phyloP scores from a whole-genome alignment of 2,113 vertebrate genomes.

The Neotoma lepida region DNA sequence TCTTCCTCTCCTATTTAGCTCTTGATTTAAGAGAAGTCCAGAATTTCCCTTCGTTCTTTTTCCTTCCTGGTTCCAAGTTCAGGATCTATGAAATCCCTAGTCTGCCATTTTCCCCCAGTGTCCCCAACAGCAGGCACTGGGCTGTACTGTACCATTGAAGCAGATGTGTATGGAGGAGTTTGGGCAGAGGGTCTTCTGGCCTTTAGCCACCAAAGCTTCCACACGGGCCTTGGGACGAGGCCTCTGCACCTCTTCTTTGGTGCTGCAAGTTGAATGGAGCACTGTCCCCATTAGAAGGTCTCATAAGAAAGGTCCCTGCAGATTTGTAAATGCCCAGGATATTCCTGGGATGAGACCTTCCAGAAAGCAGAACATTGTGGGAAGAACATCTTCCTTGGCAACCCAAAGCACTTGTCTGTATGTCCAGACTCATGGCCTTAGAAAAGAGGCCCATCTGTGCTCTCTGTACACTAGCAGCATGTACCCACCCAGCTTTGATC shows the following conservation, averaged over 20 bases:
- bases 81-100: background rate
- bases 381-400: background rate
- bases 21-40: background rate
- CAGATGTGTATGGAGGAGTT: background rate
- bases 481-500: background rate
- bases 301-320: background rate
- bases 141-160: background rate
- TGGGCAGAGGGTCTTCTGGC: background rate
- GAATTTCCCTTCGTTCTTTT: background rate
- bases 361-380: slow-evolving; percentile 36
- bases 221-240: background rate
- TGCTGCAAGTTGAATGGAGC: background rate
- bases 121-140: background rate
- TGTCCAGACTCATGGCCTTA: background rate
- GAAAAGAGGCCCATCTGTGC: background rate
- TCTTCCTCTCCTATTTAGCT: background rate
- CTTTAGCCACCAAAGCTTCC: slow-evolving; percentile 6
- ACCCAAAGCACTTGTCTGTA: background rate
- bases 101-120: background rate
- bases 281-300: background rate
- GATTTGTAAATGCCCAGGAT: background rate
- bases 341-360: slow-evolving; percentile 2
- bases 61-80: slow-evolving; percentile 29
- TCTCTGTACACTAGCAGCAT: background rate
- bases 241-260: background rate